phyloP scores from a whole-genome alignment of 2,113 vertebrate genomes.

The Callorhinus ursinus region DNA sequence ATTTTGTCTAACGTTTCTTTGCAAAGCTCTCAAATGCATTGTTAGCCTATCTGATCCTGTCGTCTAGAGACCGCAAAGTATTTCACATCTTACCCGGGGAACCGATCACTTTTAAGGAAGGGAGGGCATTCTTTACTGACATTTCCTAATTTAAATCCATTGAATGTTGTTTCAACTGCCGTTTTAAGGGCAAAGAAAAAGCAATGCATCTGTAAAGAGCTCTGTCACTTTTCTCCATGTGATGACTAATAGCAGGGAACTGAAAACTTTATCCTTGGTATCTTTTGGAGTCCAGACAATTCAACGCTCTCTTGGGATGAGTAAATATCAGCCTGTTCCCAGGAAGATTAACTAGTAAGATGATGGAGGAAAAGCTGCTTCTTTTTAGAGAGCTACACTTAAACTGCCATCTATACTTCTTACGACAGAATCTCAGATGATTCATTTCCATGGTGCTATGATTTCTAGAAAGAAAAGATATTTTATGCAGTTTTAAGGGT shows the following conservation, averaged over 20 bases:
- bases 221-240: slow-evolving; percentile 67
- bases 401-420: slow-evolving; percentile 53
- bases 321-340: slow-evolving; percentile 86
- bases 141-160: slow-evolving; percentile 61
- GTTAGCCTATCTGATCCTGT: slow-evolving; percentile 57
- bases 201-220: slow-evolving; percentile 20
- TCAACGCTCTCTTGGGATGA: slow-evolving; percentile 82
- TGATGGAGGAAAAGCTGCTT: slow-evolving; percentile 62
- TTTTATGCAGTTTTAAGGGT: slow-evolving; percentile 52
- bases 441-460: slow-evolving; percentile 67
- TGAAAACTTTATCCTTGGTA: slow-evolving; percentile 80
- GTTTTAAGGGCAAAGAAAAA: slow-evolving; percentile 54
- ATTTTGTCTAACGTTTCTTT: slow-evolving; percentile 19
- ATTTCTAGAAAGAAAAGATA: slow-evolving; percentile 72
- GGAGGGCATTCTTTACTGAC: neutral
- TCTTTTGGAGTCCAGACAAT: slow-evolving; percentile 84
- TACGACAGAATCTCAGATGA: slow-evolving; percentile 7
- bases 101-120: neutral
- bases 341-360: slow-evolving; percentile 86
- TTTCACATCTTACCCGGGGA: slow-evolving; percentile 49
- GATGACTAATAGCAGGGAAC: slow-evolving; percentile 72
- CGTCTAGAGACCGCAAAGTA: slow-evolving; percentile 9
- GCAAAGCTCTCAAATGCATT: slow-evolving; percentile 31
- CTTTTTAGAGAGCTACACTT: slow-evolving; percentile 72
- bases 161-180: slow-evolving; percentile 50